These are phyloP conservation scores for Naja naja DNA, from an alignment of 2,113 vertebrate genomes.

Conservation along the genomic window DNA sequence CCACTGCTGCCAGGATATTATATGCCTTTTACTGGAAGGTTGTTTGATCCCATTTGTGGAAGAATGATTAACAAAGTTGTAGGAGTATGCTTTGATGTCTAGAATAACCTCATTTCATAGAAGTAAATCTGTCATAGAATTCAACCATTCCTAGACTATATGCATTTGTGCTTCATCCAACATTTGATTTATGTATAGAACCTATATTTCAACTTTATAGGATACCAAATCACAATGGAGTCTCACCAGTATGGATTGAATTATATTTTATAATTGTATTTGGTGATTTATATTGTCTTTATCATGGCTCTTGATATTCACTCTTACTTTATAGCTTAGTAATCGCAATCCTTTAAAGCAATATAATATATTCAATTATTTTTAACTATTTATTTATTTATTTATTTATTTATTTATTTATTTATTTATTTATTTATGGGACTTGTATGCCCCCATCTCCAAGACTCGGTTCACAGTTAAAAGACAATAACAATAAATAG, in stretches of 20 bases:
- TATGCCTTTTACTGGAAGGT: not conserved
- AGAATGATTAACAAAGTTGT: not conserved
- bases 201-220: not conserved
- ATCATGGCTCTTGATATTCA: not conserved
- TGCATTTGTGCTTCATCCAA: not conserved
- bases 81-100: not conserved
- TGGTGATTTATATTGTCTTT: not conserved
- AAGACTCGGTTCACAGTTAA: too few species aligned
- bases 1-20: not conserved
- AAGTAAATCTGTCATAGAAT: not conserved
- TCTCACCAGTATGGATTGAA: not conserved
- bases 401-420: too few species aligned
- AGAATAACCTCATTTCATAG: not conserved
- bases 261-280: not conserved
- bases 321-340: not conserved
- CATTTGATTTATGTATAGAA: not conserved
- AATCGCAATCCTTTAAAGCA: not conserved
- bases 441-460: too few species aligned
- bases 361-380: not conserved
- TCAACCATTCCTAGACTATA: not conserved
- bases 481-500: too few species aligned
- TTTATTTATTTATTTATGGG: too few species aligned
- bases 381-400: not conserved
- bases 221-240: not conserved
- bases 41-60: not conserved